phyloP scores from a whole-genome alignment of 2,113 vertebrate genomes.

The Callocephalon fimbriatum region DNA sequence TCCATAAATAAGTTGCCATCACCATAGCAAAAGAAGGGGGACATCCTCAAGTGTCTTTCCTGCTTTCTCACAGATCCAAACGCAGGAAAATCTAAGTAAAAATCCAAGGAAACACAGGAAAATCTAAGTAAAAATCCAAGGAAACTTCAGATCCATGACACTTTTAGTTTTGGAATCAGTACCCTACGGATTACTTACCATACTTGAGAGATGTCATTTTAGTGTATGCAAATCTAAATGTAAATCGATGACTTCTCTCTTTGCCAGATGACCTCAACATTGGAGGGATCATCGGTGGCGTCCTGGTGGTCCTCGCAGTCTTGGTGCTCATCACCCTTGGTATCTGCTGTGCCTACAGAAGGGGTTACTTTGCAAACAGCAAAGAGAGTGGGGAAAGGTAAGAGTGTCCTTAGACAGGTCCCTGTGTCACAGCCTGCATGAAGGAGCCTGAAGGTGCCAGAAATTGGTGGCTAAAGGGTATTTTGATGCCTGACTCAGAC shows the following conservation, averaged over 20 bases:
- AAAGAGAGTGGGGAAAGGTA: conserved; percentile 87
- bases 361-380: conserved; percentile 86
- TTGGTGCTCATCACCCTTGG: conserved; percentile 81
- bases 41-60: not conserved
- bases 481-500: not conserved
- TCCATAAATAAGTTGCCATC: not conserved
- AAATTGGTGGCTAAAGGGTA: not conserved
- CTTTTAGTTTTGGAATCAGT: not conserved
- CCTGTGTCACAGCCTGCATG: not conserved
- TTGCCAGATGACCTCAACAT: conserved; percentile 91
- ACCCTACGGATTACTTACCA: not conserved
- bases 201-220: not conserved
- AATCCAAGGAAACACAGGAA: not conserved
- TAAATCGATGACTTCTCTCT: not conserved
- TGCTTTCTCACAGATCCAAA: not conserved
- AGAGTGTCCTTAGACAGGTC: not conserved
- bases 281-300: conserved; percentile 86
- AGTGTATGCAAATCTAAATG: not conserved
- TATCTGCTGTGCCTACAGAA: conserved; percentile 89
- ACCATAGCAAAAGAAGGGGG: not conserved
- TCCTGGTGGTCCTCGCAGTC: conserved; percentile 82
- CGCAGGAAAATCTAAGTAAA: not conserved
- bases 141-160: not conserved
- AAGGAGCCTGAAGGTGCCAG: not conserved
- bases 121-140: not conserved